Percentiles rank a stretch among this genome's conserved stretches.
Conservation (phyloP, 2,888 invertebrate species). For the Machimus atricapillus region DNA sequence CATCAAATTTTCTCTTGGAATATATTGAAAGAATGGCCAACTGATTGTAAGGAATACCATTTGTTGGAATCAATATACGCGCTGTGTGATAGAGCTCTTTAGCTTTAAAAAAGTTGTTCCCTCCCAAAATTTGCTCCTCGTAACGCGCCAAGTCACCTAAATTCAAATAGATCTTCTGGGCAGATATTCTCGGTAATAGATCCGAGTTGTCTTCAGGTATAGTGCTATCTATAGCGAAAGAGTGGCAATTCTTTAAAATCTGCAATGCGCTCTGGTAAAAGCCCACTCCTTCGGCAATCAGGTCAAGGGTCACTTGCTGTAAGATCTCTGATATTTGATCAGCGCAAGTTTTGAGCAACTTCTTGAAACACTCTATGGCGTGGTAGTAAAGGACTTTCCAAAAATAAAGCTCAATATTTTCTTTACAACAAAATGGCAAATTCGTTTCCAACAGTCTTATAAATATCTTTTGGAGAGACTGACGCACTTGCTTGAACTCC, state of each 20-base stretch:
- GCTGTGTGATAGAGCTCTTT: conserved; percentile 92
- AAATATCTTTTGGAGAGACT: conserved; percentile 70
- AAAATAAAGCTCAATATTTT: conserved; percentile 87
- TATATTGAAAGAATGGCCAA: conserved; percentile 88
- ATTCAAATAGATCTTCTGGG: conserved; percentile 87
- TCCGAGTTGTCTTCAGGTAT: not conserved
- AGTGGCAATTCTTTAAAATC: conserved; percentile 75
- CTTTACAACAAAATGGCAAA: conserved; percentile 84
- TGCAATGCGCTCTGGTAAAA: conserved; percentile 81
- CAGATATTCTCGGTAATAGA: conserved; percentile 80
- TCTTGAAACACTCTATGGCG: conserved; percentile 59
- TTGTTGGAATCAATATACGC: conserved; percentile 91
- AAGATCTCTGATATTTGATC: conserved; percentile 62
- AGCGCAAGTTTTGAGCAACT: not conserved
- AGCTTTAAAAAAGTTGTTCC: conserved; percentile 80
- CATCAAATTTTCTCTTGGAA: conserved; percentile 91
- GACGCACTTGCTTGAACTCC: conserved; percentile 70
- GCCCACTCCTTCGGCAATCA: conserved; percentile 78
- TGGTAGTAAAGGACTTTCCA: conserved; percentile 92
- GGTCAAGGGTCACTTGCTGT: conserved; percentile 67
- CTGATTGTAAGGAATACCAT: conserved; percentile 95
- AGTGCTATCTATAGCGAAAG: not conserved
- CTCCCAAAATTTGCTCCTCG: conserved; percentile 82
- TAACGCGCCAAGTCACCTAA: conserved; percentile 94
- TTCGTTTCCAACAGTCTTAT: conserved; percentile 75